Conservation (phyloP, 37 sponge, comb jelly and placozoan species). For the Dysidea cf. avara region DNA sequence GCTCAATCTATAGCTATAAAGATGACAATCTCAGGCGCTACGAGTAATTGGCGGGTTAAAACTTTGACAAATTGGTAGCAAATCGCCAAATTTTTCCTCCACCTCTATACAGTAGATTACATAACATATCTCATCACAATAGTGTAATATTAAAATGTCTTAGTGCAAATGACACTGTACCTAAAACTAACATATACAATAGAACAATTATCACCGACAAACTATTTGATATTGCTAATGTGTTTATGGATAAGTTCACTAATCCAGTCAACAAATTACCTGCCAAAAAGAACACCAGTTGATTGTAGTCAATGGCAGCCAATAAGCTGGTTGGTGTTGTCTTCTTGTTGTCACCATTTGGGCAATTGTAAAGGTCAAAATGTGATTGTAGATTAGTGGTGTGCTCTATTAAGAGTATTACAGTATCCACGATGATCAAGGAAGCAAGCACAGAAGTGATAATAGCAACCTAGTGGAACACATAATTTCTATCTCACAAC, state of each 20-base stretch:
- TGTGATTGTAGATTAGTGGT: slow-evolving; percentile 1
- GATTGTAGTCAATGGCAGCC: slow-evolving; percentile 88
- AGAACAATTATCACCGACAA: no score
- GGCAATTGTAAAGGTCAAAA: background rate
- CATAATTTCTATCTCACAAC: background rate
- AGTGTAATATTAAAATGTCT: no score
- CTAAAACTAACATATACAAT: no score
- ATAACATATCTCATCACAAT: no score
- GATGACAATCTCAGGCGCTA: no score
- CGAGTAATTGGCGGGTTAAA: no score
- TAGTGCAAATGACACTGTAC: no score
- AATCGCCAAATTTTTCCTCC: no score
- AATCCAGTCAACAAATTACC: slow-evolving; percentile 92
- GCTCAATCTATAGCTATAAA: no score
- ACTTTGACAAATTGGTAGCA: no score
- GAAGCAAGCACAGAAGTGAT: slow-evolving; percentile 8
- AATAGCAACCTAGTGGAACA: slow-evolving; percentile 62
- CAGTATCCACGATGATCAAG: slow-evolving; percentile 35
- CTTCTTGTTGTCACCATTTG: background rate
- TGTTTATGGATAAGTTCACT: slow-evolving; percentile 83
- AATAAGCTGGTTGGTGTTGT: slow-evolving; percentile 33
- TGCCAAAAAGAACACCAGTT: slow-evolving; percentile 83
- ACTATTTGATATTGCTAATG: slow-evolving; percentile 20
- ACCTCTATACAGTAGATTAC: no score
- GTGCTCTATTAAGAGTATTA: slow-evolving; percentile 29